Evolutionary conservation across 2,113 vertebrate genomes (phyloP).

Genomic region (Pagrus major): DNA sequence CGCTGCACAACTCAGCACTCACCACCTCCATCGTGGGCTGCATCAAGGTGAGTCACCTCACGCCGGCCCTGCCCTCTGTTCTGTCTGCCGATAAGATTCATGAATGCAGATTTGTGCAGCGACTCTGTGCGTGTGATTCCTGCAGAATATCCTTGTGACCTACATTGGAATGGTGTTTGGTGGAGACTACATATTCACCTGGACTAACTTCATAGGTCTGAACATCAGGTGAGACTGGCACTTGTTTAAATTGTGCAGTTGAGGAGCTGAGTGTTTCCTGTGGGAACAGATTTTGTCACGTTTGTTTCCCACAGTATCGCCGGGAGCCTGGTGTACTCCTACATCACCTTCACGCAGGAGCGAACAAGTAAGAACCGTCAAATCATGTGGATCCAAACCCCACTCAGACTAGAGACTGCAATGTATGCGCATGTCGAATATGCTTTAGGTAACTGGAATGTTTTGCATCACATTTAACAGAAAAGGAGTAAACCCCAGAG

Average conservation of each 20-base stretch:
- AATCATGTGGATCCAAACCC: constrained; percentile 51
- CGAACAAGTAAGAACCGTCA: constrained; percentile 85
- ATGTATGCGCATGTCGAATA: background rate
- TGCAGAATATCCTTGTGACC: constrained; percentile 95
- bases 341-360: constrained; percentile 94
- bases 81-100: background rate
- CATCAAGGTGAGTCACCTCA: constrained; percentile 88
- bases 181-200: constrained; percentile 98
- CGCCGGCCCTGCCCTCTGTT: no score
- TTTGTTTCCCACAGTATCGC: constrained; percentile 87
- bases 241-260: background rate
- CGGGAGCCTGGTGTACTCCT: constrained; percentile 96
- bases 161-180: constrained; percentile 98
- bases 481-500: constrained; percentile 61
- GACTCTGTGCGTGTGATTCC: constrained; percentile 27
- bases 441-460: constrained; percentile 9
- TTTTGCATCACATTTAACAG: constrained; percentile 63
- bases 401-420: no score
- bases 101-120: background rate
- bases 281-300: background rate
- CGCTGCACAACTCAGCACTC: constrained; percentile 97
- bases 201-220: constrained; percentile 96
- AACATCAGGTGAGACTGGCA: constrained; percentile 91
- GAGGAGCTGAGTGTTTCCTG: background rate
- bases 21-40: constrained; percentile 98